These are phyloP conservation scores for Neosalanx taihuensis DNA, from an alignment of 2,797 vertebrate genomes.

Conservation along the genomic window DNA sequence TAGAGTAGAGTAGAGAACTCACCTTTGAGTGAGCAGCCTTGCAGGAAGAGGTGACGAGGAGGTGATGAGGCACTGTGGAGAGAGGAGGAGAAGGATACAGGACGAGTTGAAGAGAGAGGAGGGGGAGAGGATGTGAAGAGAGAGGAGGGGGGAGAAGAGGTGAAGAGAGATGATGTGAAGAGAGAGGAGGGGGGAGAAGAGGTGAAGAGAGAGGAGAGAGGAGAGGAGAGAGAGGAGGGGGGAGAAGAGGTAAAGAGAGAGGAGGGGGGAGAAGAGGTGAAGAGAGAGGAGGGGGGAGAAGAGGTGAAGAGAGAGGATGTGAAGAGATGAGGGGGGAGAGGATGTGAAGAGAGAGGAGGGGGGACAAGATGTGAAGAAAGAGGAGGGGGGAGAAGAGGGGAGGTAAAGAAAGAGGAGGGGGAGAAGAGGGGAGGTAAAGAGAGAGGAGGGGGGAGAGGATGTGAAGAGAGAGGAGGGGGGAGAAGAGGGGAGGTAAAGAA, in stretches of 20 bases:
- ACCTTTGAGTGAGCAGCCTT: slow-evolving; percentile 93
- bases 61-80: slow-evolving; percentile 88
- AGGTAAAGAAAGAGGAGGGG: not conserved
- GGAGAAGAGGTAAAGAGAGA: not conserved
- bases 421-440: not conserved
- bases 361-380: too few relatives aligned
- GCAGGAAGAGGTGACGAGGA: slow-evolving; percentile 89
- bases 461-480: too few relatives aligned
- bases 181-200: not conserved
- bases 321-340: not conserved
- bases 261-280: not conserved
- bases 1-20: slow-evolving; percentile 53
- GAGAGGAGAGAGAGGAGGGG: too few relatives aligned
- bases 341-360: not conserved
- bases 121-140: not conserved
- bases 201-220: too few relatives aligned
- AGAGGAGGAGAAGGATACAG: slow-evolving; percentile 1
- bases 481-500: not conserved
- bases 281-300: not conserved
- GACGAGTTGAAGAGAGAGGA: too few relatives aligned
- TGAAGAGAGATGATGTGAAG: too few relatives aligned
- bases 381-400: not conserved
- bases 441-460: not conserved
- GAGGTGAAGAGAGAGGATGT: not conserved
- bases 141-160: not conserved